phyloP scores from a whole-genome alignment of 2,888 invertebrate species.

The Xestia ashworthii region DNA sequence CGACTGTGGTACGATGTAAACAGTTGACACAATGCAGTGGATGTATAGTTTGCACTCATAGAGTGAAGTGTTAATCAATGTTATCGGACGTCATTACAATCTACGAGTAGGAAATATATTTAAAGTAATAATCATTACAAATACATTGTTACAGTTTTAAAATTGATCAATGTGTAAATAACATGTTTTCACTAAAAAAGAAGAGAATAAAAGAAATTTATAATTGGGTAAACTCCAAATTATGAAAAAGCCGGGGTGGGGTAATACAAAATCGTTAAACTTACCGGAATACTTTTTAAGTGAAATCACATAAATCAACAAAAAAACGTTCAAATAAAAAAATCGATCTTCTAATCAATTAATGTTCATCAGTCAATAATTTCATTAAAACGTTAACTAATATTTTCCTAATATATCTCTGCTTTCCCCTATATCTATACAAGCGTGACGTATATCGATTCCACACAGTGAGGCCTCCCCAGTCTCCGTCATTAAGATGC shows the following conservation, averaged over 20 bases:
- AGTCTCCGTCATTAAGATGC: slow-evolving; percentile 32
- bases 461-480: background rate
- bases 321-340: background rate
- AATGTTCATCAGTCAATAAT: background rate
- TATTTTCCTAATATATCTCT: background rate
- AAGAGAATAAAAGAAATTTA: no score
- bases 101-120: background rate
- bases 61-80: slow-evolving; percentile 4
- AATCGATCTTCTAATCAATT: background rate
- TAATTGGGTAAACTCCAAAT: no score
- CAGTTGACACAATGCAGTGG: background rate
- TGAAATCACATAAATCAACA: background rate
- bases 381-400: background rate
- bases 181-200: no score
- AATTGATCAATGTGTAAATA: background rate
- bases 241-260: background rate
- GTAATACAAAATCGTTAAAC: no score
- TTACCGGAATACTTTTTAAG: background rate
- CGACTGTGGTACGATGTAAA: background rate
- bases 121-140: background rate
- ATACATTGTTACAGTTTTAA: background rate
- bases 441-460: slow-evolving; percentile 14
- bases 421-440: background rate
- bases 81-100: slow-evolving; percentile 1
- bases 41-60: background rate